A percentile compares a stretch with the other conserved stretches of the same genome.
These are phyloP conservation scores for Lepilemur septentrionalis DNA, from an alignment of 2,797 vertebrate genomes.

Conservation along the genomic window DNA sequence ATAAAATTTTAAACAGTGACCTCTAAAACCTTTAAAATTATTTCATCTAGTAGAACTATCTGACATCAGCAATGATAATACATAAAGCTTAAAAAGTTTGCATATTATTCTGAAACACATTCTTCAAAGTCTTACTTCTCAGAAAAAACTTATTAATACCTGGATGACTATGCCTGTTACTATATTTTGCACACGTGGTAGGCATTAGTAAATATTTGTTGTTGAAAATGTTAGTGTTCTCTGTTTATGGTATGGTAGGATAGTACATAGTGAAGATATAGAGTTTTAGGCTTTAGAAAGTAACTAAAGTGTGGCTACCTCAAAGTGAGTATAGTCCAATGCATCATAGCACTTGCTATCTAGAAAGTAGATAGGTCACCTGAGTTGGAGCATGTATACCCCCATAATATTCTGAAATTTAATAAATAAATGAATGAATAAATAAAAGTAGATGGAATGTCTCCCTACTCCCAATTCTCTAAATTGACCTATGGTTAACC, in stretches of 20 bases:
- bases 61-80: not conserved
- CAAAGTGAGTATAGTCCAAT: not conserved
- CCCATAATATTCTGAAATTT: too few species aligned
- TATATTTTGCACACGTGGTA: not conserved
- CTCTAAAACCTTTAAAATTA: slow-evolving; percentile 17
- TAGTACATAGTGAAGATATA: not conserved
- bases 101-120: not conserved
- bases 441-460: not conserved
- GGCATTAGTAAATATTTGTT: not conserved
- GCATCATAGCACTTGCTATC: not conserved
- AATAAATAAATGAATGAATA: too few species aligned
- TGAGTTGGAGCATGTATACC: too few species aligned
- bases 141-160: not conserved
- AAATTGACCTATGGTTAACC: not conserved
- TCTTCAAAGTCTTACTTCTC: not conserved
- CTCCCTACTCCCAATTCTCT: not conserved
- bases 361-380: not conserved
- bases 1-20: not conserved
- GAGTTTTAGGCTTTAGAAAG: not conserved
- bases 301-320: not conserved
- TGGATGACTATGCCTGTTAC: not conserved
- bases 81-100: not conserved
- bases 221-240: not conserved
- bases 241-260: not conserved
- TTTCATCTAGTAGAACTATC: not conserved